These are phyloP conservation scores for Brachionus plicatilis DNA, from an alignment of 1,140 invertebrate genomes.

Conservation along the genomic window DNA sequence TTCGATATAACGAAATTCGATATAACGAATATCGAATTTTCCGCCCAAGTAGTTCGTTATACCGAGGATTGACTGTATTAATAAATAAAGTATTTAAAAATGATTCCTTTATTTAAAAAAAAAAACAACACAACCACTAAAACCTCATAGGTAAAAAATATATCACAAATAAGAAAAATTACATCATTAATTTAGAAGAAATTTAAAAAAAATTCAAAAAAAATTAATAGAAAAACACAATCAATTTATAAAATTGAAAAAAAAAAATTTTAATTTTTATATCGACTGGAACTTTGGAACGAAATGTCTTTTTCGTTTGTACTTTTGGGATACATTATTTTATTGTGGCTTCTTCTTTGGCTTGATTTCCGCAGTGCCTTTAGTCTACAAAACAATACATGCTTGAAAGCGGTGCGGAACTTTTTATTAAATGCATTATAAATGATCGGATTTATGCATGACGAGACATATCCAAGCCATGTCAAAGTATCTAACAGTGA, in stretches of 20 bases:
- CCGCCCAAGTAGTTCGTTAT: no score
- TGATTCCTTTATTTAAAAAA: no score
- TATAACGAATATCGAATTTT: no score
- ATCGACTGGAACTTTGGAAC: neutral
- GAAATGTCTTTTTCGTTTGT: neutral
- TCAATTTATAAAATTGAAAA: neutral
- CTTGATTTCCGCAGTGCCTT: neutral
- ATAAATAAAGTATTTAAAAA: no score
- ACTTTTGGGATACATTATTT: neutral
- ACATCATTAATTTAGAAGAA: neutral
- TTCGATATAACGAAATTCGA: no score
- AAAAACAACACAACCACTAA: no score
- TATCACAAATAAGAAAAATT: no score
- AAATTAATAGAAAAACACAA: neutral
- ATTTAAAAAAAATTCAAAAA: neutral
- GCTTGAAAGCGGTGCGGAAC: slow-evolving; percentile 15
- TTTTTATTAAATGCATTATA: slow-evolving; percentile 37
- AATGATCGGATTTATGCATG: slow-evolving; percentile 19
- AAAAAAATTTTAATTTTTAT: neutral
- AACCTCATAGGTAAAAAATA: no score
- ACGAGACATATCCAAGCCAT: slow-evolving; percentile 36
- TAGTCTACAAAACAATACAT: neutral
- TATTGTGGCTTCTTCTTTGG: neutral
- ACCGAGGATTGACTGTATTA: no score
- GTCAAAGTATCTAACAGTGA: neutral